Conservation (phyloP, 2,797 vertebrate species). For the Urocyon cinereoargenteus region DNA sequence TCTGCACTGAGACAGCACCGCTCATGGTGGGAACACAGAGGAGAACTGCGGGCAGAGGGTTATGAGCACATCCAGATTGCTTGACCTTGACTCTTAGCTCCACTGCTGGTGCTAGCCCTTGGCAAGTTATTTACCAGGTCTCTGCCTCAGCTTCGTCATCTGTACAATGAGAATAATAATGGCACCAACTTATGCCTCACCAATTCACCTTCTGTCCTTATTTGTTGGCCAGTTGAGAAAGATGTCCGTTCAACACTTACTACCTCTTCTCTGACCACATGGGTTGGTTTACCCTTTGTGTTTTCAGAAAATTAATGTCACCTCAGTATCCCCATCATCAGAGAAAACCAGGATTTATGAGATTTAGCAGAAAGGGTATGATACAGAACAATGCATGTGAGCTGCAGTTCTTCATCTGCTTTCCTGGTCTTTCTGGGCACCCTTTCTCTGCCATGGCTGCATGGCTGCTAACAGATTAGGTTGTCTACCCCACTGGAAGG, state of each 20-base stretch:
- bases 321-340: background rate
- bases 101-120: background rate
- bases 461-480: background rate
- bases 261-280: background rate
- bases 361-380: background rate
- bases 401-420: background rate
- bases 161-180: background rate
- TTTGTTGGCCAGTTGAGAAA: background rate
- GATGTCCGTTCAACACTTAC: background rate
- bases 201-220: background rate
- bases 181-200: background rate
- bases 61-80: background rate
- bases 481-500: background rate
- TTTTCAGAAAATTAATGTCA: conserved; percentile 38
- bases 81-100: background rate
- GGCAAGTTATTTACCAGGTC: background rate
- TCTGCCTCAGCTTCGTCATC: conserved; percentile 27
- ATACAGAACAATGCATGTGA: background rate
- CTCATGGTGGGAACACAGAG: background rate
- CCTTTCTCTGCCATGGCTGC: background rate
- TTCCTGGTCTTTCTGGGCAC: background rate
- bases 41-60: no score
- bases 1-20: background rate
- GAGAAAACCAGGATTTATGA: conserved; percentile 10
- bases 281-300: background rate